These are phyloP conservation scores for Aeoliscus strigatus DNA, from an alignment of 2,797 vertebrate species.

Conservation along the genomic window DNA sequence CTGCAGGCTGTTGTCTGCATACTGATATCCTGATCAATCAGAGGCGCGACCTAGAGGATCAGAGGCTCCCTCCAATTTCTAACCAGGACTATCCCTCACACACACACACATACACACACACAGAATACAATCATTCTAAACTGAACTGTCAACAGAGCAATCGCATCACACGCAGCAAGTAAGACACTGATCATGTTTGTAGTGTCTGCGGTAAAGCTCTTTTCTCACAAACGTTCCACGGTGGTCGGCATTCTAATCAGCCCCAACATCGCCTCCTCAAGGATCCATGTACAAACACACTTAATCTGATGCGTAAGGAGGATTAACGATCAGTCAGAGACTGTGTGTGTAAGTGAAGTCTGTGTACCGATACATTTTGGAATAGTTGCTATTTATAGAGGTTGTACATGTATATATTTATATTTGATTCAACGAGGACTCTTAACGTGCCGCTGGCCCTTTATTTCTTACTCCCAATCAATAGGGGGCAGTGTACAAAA, in stretches of 20 bases:
- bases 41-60: slow-evolving; percentile 13
- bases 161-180: too few species aligned
- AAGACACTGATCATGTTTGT: too few species aligned
- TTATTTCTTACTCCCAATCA: too few species aligned
- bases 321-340: slow-evolving; percentile 38
- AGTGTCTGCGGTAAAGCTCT: not conserved
- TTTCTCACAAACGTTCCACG: slow-evolving; percentile 3
- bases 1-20: slow-evolving; percentile 51
- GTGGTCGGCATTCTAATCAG: slow-evolving; percentile 17
- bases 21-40: slow-evolving; percentile 50
- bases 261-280: slow-evolving; percentile 14
- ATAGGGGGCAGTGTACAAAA: too few species aligned
- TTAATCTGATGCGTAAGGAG: slow-evolving; percentile 21
- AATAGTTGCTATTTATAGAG: too few species aligned
- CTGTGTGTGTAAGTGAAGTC: too few species aligned
- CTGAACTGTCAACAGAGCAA: too few species aligned
- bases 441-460: too few species aligned
- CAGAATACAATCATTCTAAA: not conserved
- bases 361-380: too few species aligned
- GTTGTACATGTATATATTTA: too few species aligned
- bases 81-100: slow-evolving; percentile 7
- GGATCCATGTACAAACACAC: slow-evolving; percentile 28
- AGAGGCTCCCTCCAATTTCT: not conserved
- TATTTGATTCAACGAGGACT: too few species aligned
- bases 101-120: slow-evolving; percentile 14